Evolutionary conservation across 2,888 invertebrate species (phyloP).

Genomic region (Caenorhabditis sinica): DNA sequence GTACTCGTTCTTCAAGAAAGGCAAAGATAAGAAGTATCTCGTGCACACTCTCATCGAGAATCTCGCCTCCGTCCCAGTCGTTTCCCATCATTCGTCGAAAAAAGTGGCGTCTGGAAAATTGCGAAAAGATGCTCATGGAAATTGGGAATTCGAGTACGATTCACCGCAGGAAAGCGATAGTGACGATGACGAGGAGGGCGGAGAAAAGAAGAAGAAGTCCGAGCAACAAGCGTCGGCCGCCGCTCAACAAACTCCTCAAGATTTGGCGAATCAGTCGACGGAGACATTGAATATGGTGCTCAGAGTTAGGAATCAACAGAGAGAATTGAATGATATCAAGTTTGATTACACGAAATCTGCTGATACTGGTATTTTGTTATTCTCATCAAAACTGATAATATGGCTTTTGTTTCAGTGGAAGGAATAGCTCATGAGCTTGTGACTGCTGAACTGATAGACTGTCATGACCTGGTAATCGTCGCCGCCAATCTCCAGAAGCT

Average conservation of each 20-base stretch:
- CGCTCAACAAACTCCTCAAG: background rate
- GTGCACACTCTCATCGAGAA: conserved; percentile 83
- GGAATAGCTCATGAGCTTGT: conserved; percentile 86
- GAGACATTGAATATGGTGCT: conserved; percentile 78
- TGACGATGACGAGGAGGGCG: conserved; percentile 48
- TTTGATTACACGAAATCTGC: conserved; percentile 91
- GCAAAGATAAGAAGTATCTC: conserved; percentile 86
- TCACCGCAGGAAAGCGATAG: conserved; percentile 72
- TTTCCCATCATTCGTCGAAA: conserved; percentile 71
- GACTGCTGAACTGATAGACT: conserved; percentile 95
- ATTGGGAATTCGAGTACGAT: conserved; percentile 83
- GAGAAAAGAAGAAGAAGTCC: conserved; percentile 31
- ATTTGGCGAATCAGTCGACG: conserved; percentile 7
- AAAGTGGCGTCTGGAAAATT: conserved; percentile 82
- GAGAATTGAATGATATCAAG: conserved; percentile 96
- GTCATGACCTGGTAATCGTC: conserved; percentile 93
- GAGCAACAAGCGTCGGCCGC: conserved; percentile 2
- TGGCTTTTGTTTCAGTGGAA: conserved; percentile 82
- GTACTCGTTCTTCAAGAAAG: conserved; percentile 98
- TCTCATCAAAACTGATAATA: no score
- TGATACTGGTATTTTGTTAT: conserved; percentile 74
- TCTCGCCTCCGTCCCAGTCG: conserved; percentile 78
- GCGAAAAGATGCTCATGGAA: conserved; percentile 82
- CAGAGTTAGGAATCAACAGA: conserved; percentile 88
- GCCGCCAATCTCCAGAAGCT: conserved; percentile 91